Evolutionary conservation across 2,113 vertebrate species (phyloP).

Genomic region (Phrynosoma platyrhinos): DNA sequence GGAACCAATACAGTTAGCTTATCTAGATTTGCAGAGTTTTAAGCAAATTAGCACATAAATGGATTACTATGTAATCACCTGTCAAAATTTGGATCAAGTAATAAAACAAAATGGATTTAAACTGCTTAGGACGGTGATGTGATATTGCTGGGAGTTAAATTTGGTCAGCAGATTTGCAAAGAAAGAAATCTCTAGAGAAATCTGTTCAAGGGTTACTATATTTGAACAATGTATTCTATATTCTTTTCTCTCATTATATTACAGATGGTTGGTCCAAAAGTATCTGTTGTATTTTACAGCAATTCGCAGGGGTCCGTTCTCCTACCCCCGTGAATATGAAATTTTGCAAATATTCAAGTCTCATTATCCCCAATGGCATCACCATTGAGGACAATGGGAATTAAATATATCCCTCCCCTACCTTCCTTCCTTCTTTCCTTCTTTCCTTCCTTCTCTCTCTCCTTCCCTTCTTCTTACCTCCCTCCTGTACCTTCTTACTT

Average conservation of each 20-base stretch:
- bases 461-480: too few species aligned
- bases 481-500: too few species aligned
- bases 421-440: too few species aligned
- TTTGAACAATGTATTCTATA: conserved; percentile 28
- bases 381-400: too few species aligned
- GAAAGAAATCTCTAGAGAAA: conserved; percentile 15
- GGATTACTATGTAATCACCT: conserved; percentile 52
- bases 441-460: too few species aligned
- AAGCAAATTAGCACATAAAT: conserved; percentile 40
- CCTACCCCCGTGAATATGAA: too few species aligned
- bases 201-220: conserved; percentile 14
- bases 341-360: too few species aligned
- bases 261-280: conserved; percentile 10
- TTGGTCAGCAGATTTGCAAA: not conserved
- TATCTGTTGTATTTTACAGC: conserved; percentile 6
- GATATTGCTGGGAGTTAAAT: too few species aligned
- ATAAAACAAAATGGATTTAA: conserved; percentile 7
- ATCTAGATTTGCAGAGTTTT: conserved; percentile 49
- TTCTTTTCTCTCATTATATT: not conserved
- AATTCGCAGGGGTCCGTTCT: too few species aligned
- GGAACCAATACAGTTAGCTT: conserved; percentile 46
- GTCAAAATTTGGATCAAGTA: conserved; percentile 44
- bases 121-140: too few species aligned
- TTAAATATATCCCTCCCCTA: too few species aligned
- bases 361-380: too few species aligned